A percentile compares a stretch with the other conserved stretches of the same genome.
phyloP scores from a whole-genome alignment of 2,888 invertebrate species.

The Zonitis immaculata region DNA sequence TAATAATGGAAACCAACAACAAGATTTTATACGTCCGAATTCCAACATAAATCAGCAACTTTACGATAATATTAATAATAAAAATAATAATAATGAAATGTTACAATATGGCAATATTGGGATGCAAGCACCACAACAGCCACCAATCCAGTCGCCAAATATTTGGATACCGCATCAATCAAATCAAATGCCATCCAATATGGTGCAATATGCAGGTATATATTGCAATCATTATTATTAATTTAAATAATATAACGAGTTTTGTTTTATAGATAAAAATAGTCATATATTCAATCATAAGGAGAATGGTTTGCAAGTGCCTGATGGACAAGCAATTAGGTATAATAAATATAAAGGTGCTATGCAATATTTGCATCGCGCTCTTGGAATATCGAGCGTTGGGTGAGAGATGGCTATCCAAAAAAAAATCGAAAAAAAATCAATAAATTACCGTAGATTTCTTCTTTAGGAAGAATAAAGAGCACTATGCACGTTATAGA shows the following conservation, averaged over 20 bases:
- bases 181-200: slow-evolving; percentile 37
- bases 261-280: slow-evolving; percentile 47
- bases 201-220: slow-evolving; percentile 39
- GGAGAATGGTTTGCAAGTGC: slow-evolving; percentile 57
- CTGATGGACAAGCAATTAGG: slow-evolving; percentile 43
- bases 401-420: slow-evolving; percentile 43
- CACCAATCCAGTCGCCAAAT: slow-evolving; percentile 22
- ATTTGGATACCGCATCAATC: slow-evolving; percentile 38
- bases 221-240: neutral
- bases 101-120: neutral
- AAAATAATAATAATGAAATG: neutral
- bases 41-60: slow-evolving; percentile 1
- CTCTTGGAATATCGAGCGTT: slow-evolving; percentile 41
- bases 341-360: slow-evolving; percentile 48
- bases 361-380: slow-evolving; percentile 46
- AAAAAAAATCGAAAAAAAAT: slow-evolving; percentile 22
- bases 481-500: neutral
- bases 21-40: slow-evolving; percentile 23
- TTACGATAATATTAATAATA: neutral
- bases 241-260: neutral
- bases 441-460: slow-evolving; percentile 5
- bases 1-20: slow-evolving; percentile 9
- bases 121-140: neutral
- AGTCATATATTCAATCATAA: slow-evolving; percentile 71
- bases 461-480: neutral